A percentile compares a stretch with the other conserved stretches of the same genome.
phyloP scores from a whole-genome alignment of 2,797 vertebrate species.

The Enteromius unitaeniatus region DNA sequence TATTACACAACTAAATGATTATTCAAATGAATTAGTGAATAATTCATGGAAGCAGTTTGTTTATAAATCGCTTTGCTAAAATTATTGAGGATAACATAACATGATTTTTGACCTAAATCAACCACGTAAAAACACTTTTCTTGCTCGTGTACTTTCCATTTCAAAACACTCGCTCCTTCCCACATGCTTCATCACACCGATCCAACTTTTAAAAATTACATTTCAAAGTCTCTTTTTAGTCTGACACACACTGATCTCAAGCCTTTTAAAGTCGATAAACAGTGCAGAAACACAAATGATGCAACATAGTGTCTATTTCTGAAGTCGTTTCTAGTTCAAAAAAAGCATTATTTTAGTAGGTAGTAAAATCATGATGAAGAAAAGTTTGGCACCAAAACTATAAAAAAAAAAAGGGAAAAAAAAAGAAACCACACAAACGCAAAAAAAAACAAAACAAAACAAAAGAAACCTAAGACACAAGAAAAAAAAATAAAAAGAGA shows the following conservation, averaged over 20 bases:
- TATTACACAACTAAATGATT: background rate
- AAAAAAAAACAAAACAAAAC: background rate
- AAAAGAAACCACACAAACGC: too few relatives aligned
- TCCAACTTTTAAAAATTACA: conserved; percentile 70
- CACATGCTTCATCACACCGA: conserved; percentile 62
- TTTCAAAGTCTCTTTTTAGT: conserved; percentile 71
- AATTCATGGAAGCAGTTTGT: background rate
- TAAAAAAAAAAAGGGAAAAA: background rate
- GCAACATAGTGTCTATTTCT: conserved; percentile 6
- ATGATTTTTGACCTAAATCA: conserved; percentile 6
- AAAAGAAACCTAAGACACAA: background rate
- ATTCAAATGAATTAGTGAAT: background rate
- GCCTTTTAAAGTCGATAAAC: conserved; percentile 66
- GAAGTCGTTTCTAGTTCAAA: background rate
- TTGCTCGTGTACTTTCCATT: background rate
- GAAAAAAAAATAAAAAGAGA: background rate
- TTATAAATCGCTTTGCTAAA: background rate
- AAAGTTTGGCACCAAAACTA: background rate
- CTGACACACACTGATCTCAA: conserved; percentile 72
- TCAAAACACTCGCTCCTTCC: conserved; percentile 41
- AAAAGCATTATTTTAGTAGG: background rate
- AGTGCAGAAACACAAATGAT: conserved; percentile 47
- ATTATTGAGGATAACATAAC: background rate
- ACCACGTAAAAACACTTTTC: conserved; percentile 34
- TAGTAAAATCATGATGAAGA: background rate